Conservation (phyloP, 2,797 vertebrate genomes). For the Aeoliscus strigatus region DNA sequence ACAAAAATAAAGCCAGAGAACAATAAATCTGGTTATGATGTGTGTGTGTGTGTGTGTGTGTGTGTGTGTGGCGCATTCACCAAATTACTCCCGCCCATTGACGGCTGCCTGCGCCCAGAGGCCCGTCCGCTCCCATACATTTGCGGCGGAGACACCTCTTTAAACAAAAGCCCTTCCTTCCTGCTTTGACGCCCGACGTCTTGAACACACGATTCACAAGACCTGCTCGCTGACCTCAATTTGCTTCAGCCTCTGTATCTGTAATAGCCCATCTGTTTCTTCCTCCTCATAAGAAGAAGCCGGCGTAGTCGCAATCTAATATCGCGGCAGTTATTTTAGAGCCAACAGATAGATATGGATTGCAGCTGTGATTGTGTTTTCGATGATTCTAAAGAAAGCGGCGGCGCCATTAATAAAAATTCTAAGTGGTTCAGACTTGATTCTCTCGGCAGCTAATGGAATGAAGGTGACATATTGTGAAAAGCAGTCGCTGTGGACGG, state of each 20-base stretch:
- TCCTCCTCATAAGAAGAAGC: conserved; percentile 41
- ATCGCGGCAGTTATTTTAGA: conserved; percentile 35
- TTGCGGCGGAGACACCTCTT: conserved; percentile 45
- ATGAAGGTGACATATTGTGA: conserved; percentile 29
- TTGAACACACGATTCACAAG: conserved; percentile 38
- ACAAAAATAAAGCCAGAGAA: conserved; percentile 44
- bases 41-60: no score
- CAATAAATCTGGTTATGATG: no score
- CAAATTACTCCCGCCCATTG: conserved; percentile 56
- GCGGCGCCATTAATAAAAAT: conserved; percentile 44
- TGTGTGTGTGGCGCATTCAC: no score
- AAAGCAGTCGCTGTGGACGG: conserved; percentile 1
- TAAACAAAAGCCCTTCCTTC: conserved; percentile 46
- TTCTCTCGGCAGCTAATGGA: conserved; percentile 27
- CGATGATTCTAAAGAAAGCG: conserved; percentile 19
- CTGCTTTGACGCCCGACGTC: conserved; percentile 3
- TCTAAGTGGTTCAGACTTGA: conserved; percentile 27
- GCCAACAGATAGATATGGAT: conserved; percentile 38
- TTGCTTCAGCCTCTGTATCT: conserved; percentile 60
- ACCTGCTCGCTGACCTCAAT: conserved; percentile 63
- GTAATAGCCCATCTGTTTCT: conserved; percentile 63
- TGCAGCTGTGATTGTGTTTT: conserved; percentile 41
- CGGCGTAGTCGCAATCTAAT: conserved; percentile 46
- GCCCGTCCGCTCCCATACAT: conserved; percentile 42
- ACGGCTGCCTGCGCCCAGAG: conserved; percentile 53